Base-by-base conservation (phyloP, 2,797 vertebrate species). In the Harpagifer antarcticus region DNA sequence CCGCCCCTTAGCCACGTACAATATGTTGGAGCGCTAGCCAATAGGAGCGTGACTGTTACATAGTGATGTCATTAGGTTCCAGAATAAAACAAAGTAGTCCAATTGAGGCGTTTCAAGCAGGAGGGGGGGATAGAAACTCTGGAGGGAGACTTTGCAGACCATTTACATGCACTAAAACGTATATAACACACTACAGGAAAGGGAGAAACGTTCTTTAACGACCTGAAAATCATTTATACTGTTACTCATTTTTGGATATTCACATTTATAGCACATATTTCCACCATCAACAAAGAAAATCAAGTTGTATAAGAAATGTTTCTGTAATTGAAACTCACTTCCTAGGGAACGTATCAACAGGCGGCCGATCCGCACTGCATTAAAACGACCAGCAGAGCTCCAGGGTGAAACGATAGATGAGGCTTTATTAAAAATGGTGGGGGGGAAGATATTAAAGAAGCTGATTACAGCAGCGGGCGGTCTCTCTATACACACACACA, bases 391-490 rank as follows among this genome's bases (percentile, higher is more conserved):
- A 17, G 67, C 58, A 71, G 75, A 72, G 80, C 82, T 67, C 74
- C 72, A 72, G 70, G 76, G 74, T 48, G 43, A 79, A 78, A 78
- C 78, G 83, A 74, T 72, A 76, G 73, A 78, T 3, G 16, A 14
- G 75, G 53, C 17, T 4, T 82, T 84, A 84, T 90, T 84, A 82
- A 83, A 87, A 76, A 78, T 23, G 65, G 70, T 45, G 61, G 49
- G 14, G 48, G 59, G 59, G 33, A 3, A 0, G 72, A 52, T 76
- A 81, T 83, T 86, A 85, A 81, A n/a, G 59, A 7, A 47, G 78
- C 80, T 89, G 80, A 86, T 88, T 88, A 78, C 73, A 83, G 13
- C 86, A 74, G 78, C 62, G 17, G 70, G 78, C n/a, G 31, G 69
- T 53, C 76, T 75, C 40, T 43, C 45, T 1, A 5, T n/a, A 45